Conservation (phyloP, 2,113 vertebrate genomes). For the Sphaerodactylus townsendi region DNA sequence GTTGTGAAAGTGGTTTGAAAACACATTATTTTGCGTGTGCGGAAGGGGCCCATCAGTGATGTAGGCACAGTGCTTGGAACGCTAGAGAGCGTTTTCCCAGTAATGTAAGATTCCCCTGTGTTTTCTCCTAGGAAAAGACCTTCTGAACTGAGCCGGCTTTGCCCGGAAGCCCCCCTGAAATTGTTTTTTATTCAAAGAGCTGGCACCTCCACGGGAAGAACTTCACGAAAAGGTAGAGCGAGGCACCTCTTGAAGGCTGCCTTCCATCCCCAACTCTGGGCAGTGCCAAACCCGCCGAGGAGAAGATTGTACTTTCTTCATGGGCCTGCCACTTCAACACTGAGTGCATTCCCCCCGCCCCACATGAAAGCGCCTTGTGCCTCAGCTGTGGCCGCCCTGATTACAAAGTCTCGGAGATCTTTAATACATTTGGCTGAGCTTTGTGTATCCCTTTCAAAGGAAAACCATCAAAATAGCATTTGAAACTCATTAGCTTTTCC, state of each 20-base stretch:
- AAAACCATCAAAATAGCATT: constrained; percentile 70
- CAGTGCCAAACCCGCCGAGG: constrained; percentile 25
- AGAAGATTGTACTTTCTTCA: background rate
- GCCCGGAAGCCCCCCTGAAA: no score
- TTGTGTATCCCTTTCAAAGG: constrained; percentile 69
- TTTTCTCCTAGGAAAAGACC: no score
- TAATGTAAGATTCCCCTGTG: no score
- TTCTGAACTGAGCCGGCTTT: no score
- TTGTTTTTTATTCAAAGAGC: no score
- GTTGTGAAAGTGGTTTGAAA: no score
- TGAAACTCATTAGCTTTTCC: constrained; percentile 68
- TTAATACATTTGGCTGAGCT: constrained; percentile 66
- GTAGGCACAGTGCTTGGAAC: no score
- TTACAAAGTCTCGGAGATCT: constrained; percentile 74
- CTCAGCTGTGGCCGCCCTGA: constrained; percentile 66
- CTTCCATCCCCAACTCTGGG: background rate
- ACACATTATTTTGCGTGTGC: no score
- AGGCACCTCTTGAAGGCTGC: background rate
- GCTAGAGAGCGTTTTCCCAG: no score
- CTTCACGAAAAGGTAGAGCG: background rate
- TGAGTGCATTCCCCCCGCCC: constrained; percentile 21
- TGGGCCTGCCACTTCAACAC: constrained; percentile 17
- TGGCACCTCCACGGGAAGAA: no score
- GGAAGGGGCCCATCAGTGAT: no score
- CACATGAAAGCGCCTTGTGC: constrained; percentile 68